phyloP scores from a whole-genome alignment of 2,888 invertebrate genomes.

The Tetramorium bicarinatum region DNA sequence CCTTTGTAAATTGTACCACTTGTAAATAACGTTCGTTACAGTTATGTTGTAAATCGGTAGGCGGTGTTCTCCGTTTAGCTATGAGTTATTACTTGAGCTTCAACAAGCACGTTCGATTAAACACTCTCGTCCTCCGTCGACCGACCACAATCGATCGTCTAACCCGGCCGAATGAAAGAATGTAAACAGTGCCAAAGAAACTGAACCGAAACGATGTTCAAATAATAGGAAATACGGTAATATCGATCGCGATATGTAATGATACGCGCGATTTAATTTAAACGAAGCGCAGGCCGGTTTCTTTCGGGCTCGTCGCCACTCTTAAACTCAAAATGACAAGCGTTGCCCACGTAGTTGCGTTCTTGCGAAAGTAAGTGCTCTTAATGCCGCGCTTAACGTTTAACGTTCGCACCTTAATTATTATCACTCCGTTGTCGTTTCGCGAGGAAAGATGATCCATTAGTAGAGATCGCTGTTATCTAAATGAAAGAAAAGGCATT shows the following conservation, averaged over 20 bases:
- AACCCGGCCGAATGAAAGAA: conserved; percentile 35
- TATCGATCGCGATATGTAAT: conserved; percentile 58
- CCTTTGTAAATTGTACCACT: conserved; percentile 50
- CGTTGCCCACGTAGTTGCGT: conserved; percentile 50
- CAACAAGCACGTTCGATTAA: conserved; percentile 30
- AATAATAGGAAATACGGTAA: conserved; percentile 35
- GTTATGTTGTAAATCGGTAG: conserved; percentile 19
- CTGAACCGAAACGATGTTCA: conserved; percentile 60
- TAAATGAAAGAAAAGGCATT: neutral
- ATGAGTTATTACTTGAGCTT: conserved; percentile 5
- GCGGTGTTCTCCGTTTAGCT: conserved; percentile 41
- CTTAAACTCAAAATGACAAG: conserved; percentile 5
- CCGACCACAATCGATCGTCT: conserved; percentile 45
- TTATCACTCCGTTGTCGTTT: conserved; percentile 45
- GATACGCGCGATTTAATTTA: conserved; percentile 34
- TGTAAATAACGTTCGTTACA: conserved; percentile 44
- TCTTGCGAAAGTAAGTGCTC: conserved; percentile 70
- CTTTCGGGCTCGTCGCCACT: conserved; percentile 21
- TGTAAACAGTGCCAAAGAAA: conserved; percentile 68
- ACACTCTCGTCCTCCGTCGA: conserved; percentile 33
- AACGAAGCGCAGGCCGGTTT: conserved; percentile 64
- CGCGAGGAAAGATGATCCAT: conserved; percentile 3
- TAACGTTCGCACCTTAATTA: conserved; percentile 53
- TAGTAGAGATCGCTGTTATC: neutral
- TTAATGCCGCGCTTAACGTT: conserved; percentile 68